Conservation (phyloP, 2,113 vertebrate species). For the Elgaria multicarinata region DNA sequence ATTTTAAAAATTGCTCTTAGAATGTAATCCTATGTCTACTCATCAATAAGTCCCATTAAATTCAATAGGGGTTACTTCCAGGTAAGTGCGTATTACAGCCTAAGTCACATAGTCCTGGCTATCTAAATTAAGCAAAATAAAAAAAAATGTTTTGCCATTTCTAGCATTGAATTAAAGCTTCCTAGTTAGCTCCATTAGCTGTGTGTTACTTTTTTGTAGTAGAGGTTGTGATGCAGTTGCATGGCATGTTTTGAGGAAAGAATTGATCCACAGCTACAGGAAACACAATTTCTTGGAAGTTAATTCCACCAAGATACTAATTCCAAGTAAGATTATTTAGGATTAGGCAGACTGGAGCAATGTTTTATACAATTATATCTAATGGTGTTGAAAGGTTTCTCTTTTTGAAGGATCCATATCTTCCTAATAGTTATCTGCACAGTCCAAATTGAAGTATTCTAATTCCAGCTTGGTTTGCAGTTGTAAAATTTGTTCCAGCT, state of each 20-base stretch:
- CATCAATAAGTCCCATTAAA: background rate
- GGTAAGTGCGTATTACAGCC: background rate
- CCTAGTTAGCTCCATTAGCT: background rate
- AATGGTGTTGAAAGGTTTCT: background rate
- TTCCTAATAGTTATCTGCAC: background rate
- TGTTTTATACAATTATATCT: background rate
- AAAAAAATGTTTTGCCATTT: background rate
- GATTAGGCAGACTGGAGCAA: too few relatives aligned
- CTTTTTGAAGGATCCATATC: background rate
- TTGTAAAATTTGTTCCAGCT: constrained; percentile 17
- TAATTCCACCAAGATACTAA: background rate
- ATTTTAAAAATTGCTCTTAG: background rate
- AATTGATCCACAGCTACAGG: background rate
- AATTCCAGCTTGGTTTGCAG: constrained; percentile 10
- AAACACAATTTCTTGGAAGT: background rate
- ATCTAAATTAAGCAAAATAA: background rate
- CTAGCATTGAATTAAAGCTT: background rate
- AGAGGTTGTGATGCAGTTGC: background rate
- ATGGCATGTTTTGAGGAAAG: background rate
- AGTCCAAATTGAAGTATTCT: background rate
- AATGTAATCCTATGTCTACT: too few relatives aligned
- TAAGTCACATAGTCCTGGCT: background rate
- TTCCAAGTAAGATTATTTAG: background rate
- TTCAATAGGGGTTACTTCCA: background rate
- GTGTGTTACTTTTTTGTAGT: background rate